Evolutionary conservation across 2,797 vertebrate genomes (phyloP).

Genomic region (Ceryle rudis): DNA sequence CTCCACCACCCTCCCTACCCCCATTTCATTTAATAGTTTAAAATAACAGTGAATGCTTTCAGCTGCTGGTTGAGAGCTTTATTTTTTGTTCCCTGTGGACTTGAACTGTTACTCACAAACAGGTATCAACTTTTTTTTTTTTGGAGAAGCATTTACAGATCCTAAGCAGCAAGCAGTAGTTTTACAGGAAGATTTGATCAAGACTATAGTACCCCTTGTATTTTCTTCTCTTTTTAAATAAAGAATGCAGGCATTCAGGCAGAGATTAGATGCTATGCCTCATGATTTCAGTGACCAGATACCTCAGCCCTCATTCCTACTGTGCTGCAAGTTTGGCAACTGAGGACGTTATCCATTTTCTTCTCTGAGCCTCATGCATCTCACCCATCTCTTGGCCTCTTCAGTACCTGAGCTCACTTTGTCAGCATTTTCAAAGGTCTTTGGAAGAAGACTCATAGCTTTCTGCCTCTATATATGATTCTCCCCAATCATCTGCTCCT

Average conservation of each 20-base stretch:
- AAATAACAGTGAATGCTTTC: neutral
- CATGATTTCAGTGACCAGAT: neutral
- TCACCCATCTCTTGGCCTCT: neutral
- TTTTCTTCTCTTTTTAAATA: neutral
- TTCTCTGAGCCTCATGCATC: neutral
- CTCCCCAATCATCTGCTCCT: neutral
- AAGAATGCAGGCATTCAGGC: neutral
- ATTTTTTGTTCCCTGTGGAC: neutral
- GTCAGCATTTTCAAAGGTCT: neutral
- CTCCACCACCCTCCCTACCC: rapidly evolving
- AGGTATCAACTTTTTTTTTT: neutral
- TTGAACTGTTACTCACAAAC: neutral
- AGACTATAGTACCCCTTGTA: neutral
- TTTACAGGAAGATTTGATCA: neutral
- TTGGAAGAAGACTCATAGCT: neutral
- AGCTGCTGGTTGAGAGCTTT: neutral
- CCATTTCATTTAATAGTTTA: neutral
- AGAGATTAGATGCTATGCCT: neutral
- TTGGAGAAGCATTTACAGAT: neutral
- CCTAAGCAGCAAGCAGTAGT: neutral
- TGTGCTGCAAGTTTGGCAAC: neutral
- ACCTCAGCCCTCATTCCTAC: neutral
- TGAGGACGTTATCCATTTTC: neutral
- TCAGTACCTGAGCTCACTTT: neutral
- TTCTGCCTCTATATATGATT: neutral